Conservation (phyloP, 2,113 vertebrate genomes). For the Picathartes gymnocephalus region DNA sequence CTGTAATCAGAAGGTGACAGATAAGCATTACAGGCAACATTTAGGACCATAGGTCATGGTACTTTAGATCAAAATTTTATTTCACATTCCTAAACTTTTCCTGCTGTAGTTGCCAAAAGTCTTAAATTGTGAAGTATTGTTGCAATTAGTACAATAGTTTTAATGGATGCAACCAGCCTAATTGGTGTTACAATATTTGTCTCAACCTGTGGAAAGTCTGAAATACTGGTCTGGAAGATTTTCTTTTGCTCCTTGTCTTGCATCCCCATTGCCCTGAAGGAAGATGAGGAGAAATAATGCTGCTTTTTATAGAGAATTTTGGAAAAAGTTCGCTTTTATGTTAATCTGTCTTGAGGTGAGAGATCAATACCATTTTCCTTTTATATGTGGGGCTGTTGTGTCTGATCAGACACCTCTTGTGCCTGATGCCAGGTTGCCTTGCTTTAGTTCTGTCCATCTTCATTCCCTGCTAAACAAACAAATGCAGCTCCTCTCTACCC, state of each 20-base stretch:
- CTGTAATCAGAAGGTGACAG: background rate
- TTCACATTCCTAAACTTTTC: background rate
- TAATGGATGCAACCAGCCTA: background rate
- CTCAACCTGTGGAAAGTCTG: background rate
- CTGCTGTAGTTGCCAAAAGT: background rate
- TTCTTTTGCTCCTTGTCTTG: background rate
- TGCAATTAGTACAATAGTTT: background rate
- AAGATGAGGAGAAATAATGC: background rate
- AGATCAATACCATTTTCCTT: background rate
- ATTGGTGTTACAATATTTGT: background rate
- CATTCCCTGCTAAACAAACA: background rate
- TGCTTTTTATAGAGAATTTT: background rate
- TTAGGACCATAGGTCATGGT: background rate
- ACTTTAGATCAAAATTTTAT: background rate
- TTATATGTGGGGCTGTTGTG: no score
- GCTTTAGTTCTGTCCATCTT: background rate
- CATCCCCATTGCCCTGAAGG: rapidly evolving
- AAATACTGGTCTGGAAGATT: background rate
- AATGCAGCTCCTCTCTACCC: background rate
- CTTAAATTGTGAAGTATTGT: background rate
- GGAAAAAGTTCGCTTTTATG: background rate
- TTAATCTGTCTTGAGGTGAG: background rate
- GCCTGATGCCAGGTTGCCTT: background rate
- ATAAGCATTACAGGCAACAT: background rate
- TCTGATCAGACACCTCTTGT: background rate